A percentile compares a stretch with the other conserved stretches of the same genome.
phyloP scores from a whole-genome alignment of 2,888 invertebrate genomes.

The Prosopocoilus inquinatus region DNA sequence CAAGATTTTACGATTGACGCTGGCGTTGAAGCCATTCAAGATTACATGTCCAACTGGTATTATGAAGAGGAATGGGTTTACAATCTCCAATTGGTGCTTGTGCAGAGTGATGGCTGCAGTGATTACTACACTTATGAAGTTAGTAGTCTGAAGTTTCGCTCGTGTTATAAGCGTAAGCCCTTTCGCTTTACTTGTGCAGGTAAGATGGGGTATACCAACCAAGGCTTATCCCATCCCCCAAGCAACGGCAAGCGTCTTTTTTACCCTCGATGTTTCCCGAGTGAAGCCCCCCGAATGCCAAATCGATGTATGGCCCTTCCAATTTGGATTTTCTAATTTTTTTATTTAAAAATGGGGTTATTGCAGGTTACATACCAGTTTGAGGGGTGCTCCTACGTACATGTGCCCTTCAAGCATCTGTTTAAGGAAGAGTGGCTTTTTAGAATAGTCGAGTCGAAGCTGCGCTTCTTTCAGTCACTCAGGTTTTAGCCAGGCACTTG shows the following conservation, averaged over 20 bases:
- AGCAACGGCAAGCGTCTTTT: constrained; percentile 50
- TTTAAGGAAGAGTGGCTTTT: constrained; percentile 48
- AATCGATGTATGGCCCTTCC: constrained; percentile 37
- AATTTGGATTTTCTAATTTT: not conserved
- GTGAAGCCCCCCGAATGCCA: constrained; percentile 35
- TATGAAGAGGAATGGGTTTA: constrained; percentile 34
- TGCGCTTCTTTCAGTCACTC: constrained; percentile 36
- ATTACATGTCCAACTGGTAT: constrained; percentile 34
- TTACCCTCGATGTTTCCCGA: constrained; percentile 45
- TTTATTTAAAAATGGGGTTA: not conserved
- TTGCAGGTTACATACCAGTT: constrained; percentile 46
- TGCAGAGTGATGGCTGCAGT: constrained; percentile 33
- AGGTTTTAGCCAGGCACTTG: constrained; percentile 25
- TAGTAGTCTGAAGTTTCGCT: not conserved
- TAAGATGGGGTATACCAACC: constrained; percentile 50
- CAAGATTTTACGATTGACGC: constrained; percentile 30
- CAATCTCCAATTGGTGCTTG: constrained; percentile 29
- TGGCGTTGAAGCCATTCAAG: constrained; percentile 28
- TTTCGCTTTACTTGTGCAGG: constrained; percentile 27
- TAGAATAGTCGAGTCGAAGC: constrained; percentile 46
- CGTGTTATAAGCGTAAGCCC: too few species aligned
- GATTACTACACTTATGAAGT: constrained; percentile 39
- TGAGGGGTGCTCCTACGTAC: constrained; percentile 43
- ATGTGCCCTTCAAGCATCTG: constrained; percentile 36
- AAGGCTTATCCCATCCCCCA: constrained; percentile 49